Base-by-base conservation (phyloP, 2,113 vertebrate genomes). In the Sterrhoptilus dennistouni region DNA sequence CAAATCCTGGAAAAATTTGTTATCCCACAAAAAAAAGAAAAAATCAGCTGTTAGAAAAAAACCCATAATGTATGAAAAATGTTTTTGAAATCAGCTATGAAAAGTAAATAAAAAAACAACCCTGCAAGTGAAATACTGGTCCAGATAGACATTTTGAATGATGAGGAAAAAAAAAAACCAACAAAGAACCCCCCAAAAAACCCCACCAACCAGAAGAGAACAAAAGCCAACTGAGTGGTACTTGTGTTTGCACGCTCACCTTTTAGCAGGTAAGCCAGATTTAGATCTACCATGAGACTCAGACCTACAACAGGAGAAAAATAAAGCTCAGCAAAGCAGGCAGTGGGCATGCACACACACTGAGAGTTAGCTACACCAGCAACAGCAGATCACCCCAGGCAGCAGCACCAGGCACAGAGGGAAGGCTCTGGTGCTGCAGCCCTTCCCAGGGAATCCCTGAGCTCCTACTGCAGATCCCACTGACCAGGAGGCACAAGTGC, bases 241-340 rank as follows among this genome's bases (percentile, higher is more conserved):
- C 54, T 75, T 77, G 52, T 65, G 44, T 61, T 76, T 6, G 29
- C 47, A 83, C 8, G 96, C 95, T 97, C 96, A 97, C 96, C 96
- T 97, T 96, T 97, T 97, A 96, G 96, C 96, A 96, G 96, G 96
- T 95, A 96, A 97, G 96, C 96, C 96, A 95, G 96, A 97, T 94
- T 97, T 97, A 97, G 96, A 97, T 96, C 96, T 97, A 96, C 96
- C 96, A 95, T 96, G 96, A 94, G 96, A 97, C 90, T 96, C 96
- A 95, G 96, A 97, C 96, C 96, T 97, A 96, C 42, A 96, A 96
- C 42, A 92, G 94, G 95, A 97, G 88, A 96, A 81, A 97, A 96
- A 96, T 50, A 96, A 84, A 89, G 95, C 96, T 97, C 96, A 96
- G 96, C 95, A 87, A 94, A 95, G 96, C 96, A 94, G 96, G 44